phyloP scores from a whole-genome alignment of 2,113 vertebrate genomes.

The Phylloscopus trochilus region DNA sequence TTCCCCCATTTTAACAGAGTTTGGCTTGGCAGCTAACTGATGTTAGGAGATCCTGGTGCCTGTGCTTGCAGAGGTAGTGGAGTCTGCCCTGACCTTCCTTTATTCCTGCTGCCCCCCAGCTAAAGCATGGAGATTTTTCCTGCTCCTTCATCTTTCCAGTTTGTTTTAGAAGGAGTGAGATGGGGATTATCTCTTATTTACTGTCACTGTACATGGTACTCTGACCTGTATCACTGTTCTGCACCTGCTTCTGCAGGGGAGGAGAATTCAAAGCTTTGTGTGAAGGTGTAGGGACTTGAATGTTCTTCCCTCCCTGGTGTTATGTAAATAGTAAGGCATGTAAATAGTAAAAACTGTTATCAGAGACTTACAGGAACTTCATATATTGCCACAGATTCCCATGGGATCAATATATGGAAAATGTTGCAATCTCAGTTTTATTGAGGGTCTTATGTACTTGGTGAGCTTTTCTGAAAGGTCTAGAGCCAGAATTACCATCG shows the following conservation, averaged over 20 bases:
- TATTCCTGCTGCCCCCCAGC: not conserved
- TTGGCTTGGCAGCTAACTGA: not conserved
- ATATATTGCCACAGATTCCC: not conserved
- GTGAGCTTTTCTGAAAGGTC: not conserved
- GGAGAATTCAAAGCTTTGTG: not conserved
- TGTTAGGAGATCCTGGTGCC: not conserved
- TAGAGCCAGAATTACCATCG: not conserved
- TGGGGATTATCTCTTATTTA: not conserved
- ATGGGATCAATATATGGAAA: not conserved
- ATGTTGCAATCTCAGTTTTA: not conserved
- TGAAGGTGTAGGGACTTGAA: no score
- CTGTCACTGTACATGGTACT: not conserved
- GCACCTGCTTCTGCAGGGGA: not conserved
- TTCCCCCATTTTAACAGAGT: fast-evolving
- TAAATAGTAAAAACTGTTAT: not conserved
- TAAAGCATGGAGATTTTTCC: not conserved
- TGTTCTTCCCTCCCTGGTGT: not conserved
- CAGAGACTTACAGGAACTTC: not conserved
- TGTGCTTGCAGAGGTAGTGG: not conserved
- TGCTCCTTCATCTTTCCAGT: not conserved
- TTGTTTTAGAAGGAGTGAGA: not conserved
- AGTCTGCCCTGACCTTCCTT: not conserved
- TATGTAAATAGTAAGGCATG: not conserved
- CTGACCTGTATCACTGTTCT: not conserved
- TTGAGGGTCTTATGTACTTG: not conserved